Conservation (phyloP, 1,140 invertebrate species). For the Trachymyrmex cornetzi region DNA sequence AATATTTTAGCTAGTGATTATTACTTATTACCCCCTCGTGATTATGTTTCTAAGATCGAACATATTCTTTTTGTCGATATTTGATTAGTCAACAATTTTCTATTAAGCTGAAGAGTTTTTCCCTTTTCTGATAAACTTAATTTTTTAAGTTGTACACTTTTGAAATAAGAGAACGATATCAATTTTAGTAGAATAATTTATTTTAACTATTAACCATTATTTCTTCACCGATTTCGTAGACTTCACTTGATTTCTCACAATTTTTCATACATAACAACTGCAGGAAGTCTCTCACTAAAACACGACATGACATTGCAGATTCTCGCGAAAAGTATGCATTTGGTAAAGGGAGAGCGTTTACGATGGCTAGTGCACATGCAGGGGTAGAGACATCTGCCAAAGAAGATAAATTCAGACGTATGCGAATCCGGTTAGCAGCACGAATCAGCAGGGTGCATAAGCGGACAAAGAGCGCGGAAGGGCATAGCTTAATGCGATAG, state of each 20-base stretch:
- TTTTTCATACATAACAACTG: neutral
- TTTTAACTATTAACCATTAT: neutral
- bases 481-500: constrained; percentile 60
- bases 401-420: constrained; percentile 57
- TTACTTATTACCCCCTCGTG: too few relatives aligned
- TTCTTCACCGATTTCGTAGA: neutral
- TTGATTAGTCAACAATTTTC: too few relatives aligned
- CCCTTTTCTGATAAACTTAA: too few relatives aligned
- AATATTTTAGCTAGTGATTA: too few relatives aligned
- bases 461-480: constrained; percentile 56
- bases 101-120: too few relatives aligned
- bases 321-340: constrained; percentile 8
- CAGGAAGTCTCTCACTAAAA: neutral
- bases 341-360: constrained; percentile 18
- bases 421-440: constrained; percentile 57
- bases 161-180: too few relatives aligned
- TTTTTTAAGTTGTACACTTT: too few relatives aligned
- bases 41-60: too few relatives aligned
- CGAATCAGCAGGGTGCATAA: constrained; percentile 54
- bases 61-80: too few relatives aligned
- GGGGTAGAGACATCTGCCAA: constrained; percentile 30
- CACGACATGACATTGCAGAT: neutral
- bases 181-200: neutral
- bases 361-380: neutral
- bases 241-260: neutral